phyloP scores from a whole-genome alignment of 2,888 invertebrate genomes.

The Tenthredo livida region DNA sequence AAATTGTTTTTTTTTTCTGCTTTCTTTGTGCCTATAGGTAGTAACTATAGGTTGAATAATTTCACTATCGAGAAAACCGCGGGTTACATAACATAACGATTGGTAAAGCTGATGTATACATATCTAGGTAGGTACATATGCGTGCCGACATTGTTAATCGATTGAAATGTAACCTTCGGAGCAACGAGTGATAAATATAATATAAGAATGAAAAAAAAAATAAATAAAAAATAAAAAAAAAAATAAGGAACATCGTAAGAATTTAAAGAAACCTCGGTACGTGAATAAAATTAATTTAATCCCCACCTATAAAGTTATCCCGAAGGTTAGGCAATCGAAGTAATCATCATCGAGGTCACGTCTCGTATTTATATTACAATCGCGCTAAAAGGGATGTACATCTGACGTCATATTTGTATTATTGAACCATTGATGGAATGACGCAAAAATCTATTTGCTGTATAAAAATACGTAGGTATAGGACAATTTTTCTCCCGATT shows the following conservation, averaged over 20 bases:
- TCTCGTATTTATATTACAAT: not conserved
- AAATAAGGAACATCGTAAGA: not conserved
- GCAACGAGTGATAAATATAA: not conserved
- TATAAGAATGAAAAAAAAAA: not conserved
- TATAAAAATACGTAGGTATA: not conserved
- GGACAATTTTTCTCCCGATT: not conserved
- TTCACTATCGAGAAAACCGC: not conserved
- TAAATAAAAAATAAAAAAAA: too few species aligned
- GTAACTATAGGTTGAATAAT: not conserved
- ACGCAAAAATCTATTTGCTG: not conserved
- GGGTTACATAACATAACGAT: not conserved
- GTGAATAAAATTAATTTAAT: constrained; percentile 26
- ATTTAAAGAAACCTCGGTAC: constrained; percentile 30
- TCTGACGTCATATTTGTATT: too few species aligned
- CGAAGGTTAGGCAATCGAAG: constrained; percentile 29
- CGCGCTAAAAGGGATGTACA: not conserved
- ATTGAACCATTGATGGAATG: too few species aligned
- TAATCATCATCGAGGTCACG: constrained; percentile 39
- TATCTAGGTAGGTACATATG: not conserved
- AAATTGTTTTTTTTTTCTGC: too few species aligned
- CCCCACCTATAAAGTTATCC: not conserved
- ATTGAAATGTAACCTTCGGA: not conserved
- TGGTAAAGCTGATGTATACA: not conserved
- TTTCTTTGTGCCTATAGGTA: not conserved
- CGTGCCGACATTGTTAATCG: not conserved